A percentile compares a stretch with the other conserved stretches of the same genome.
Conservation (phyloP, 2,113 vertebrate species). For the Ibidorhyncha struthersii region DNA sequence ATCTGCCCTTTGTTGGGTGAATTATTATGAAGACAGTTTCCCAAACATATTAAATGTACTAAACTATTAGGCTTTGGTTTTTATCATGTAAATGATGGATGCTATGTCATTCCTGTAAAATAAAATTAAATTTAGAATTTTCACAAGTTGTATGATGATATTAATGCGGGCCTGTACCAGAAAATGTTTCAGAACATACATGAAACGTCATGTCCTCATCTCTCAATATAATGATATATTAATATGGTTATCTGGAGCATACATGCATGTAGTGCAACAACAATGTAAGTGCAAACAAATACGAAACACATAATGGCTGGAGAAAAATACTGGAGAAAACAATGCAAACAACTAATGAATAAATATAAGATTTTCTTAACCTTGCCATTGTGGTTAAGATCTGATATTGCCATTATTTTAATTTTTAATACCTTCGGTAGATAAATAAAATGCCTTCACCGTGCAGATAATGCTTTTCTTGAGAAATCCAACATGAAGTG, state of each 20-base stretch:
- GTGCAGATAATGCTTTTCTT: neutral
- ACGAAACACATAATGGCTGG: neutral
- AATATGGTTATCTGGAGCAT: neutral
- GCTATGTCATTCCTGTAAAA: neutral
- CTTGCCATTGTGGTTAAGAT: neutral
- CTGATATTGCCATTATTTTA: neutral
- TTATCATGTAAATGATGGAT: neutral
- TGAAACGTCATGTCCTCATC: neutral
- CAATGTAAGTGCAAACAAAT: neutral
- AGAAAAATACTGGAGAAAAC: neutral
- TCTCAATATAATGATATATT: neutral
- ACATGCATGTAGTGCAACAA: neutral
- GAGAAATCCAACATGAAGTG: conserved; percentile 4
- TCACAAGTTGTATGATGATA: neutral
- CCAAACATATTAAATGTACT: neutral
- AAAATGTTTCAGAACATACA: neutral
- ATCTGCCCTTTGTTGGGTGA: neutral
- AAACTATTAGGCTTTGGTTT: neutral
- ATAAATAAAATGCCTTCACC: neutral
- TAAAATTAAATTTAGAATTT: neutral
- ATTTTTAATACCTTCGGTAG: neutral
- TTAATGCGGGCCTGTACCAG: neutral
- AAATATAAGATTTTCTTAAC: neutral
- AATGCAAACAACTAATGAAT: neutral
- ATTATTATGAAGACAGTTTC: neutral